Conservation (phyloP, 2,888 invertebrate species). For the Orchestes rusci region DNA sequence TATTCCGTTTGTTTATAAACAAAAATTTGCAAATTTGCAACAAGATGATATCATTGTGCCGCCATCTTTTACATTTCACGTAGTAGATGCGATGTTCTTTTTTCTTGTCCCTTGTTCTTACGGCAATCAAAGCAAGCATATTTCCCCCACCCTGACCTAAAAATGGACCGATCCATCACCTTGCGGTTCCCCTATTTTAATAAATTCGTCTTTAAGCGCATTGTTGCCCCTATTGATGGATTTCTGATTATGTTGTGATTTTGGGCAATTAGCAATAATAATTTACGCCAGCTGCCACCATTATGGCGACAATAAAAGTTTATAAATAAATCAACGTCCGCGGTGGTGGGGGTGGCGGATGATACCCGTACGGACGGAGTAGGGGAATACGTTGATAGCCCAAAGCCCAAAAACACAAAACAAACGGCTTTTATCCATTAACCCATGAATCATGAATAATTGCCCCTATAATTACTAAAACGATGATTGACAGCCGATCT, state of each 20-base stretch:
- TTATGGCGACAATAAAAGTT: not conserved
- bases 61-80: constrained; percentile 41
- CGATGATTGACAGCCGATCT: constrained; percentile 29
- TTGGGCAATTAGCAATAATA: constrained; percentile 13
- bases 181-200: constrained; percentile 20
- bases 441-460: too few species aligned
- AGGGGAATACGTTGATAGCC: too few species aligned
- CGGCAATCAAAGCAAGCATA: constrained; percentile 24
- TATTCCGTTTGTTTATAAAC: constrained; percentile 41
- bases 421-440: too few species aligned
- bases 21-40: constrained; percentile 42
- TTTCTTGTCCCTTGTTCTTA: constrained; percentile 35
- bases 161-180: constrained; percentile 38
- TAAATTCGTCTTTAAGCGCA: constrained; percentile 4
- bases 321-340: constrained; percentile 26
- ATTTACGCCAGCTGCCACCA: constrained; percentile 22
- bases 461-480: constrained; percentile 24
- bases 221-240: constrained; percentile 1
- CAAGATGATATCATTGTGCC: constrained; percentile 39
- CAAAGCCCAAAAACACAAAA: too few species aligned
- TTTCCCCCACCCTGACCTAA: constrained; percentile 32
- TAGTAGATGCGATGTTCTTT: constrained; percentile 39
- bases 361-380: too few species aligned
- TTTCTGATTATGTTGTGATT: constrained; percentile 10
- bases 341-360: constrained; percentile 30